Conservation (phyloP, 2,113 vertebrate genomes). For the Aramus guarauna region DNA sequence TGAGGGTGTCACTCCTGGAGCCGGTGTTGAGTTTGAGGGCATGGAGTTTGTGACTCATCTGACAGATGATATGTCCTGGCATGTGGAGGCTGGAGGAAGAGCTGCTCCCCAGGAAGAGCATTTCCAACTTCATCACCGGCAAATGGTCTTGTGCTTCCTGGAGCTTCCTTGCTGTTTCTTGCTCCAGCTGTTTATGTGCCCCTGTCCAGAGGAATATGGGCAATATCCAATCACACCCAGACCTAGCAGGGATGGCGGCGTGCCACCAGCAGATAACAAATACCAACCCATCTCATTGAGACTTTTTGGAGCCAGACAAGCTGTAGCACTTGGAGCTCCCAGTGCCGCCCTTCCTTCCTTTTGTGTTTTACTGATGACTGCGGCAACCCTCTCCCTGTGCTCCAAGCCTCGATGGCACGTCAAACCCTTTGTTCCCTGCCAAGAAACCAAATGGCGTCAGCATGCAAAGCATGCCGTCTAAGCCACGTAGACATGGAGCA, state of each 20-base stretch:
- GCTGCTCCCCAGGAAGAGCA: not conserved
- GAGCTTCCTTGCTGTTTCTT: not conserved
- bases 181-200: not conserved
- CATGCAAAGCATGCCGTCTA: not conserved
- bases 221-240: rapidly evolving
- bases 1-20: not conserved
- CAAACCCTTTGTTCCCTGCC: not conserved
- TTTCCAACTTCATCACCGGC: not conserved
- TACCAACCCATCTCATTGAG: not conserved
- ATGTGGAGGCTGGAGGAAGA: not conserved
- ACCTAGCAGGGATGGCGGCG: not conserved
- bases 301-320: not conserved
- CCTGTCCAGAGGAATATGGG: rapidly evolving
- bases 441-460: rapidly evolving
- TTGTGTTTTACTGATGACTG: not conserved
- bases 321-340: not conserved
- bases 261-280: not conserved
- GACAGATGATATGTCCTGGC: not conserved
- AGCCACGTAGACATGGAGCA: not conserved
- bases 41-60: not conserved
- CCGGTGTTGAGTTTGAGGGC: not conserved
- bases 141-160: not conserved
- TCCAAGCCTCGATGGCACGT: not conserved
- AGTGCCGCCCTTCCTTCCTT: constrained; percentile 38
- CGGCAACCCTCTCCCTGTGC: not conserved